Conservation (phyloP, 2,888 invertebrate genomes). For the Thyatira batis region DNA sequence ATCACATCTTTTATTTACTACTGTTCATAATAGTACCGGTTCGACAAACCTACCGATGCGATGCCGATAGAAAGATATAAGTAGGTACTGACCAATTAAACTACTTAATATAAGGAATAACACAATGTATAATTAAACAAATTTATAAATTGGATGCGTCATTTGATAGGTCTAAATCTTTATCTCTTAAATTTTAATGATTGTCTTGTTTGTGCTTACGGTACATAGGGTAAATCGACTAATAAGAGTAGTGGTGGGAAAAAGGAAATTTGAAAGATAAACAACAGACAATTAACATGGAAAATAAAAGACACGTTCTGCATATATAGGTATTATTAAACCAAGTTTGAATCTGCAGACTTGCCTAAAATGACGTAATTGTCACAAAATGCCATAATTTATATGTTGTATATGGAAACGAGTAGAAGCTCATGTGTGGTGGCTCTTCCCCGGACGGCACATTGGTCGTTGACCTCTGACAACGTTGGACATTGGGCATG, state of each 20-base stretch:
- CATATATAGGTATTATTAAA: not conserved
- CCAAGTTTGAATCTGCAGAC: not conserved
- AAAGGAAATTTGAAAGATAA: not conserved
- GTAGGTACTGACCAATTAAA: too few species aligned
- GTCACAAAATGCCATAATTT: not conserved
- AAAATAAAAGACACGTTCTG: not conserved
- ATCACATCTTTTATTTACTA: constrained; percentile 1
- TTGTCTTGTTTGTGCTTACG: too few species aligned
- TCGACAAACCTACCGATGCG: not conserved
- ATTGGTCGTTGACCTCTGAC: constrained; percentile 64
- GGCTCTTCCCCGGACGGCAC: constrained; percentile 34
- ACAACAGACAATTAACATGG: not conserved
- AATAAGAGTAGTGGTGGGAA: too few species aligned
- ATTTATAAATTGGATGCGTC: too few species aligned
- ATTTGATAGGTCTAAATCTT: too few species aligned
- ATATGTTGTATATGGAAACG: not conserved
- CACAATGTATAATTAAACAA: too few species aligned
- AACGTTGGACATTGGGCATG: constrained; percentile 53
- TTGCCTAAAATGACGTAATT: not conserved
- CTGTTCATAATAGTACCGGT: constrained; percentile 1
- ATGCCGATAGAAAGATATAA: not conserved
- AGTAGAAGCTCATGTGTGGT: constrained; percentile 14
- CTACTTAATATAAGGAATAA: too few species aligned
- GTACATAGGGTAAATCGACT: too few species aligned
- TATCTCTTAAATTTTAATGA: too few species aligned